These are phyloP conservation scores for Dromaius novaehollandiae DNA, from an alignment of 2,113 vertebrate species.

Conservation along the genomic window DNA sequence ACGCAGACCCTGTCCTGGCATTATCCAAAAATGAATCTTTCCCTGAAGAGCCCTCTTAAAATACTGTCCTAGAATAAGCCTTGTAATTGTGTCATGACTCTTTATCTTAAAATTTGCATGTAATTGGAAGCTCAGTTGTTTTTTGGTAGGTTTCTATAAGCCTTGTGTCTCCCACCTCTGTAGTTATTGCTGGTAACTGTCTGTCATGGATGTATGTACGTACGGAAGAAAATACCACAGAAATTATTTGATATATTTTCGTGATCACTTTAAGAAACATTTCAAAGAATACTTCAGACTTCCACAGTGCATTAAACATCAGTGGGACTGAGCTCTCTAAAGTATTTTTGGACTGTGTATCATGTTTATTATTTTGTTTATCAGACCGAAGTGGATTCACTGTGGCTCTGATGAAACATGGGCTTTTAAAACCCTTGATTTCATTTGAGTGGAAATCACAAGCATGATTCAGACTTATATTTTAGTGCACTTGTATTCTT, in stretches of 20 bases:
- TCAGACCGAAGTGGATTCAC: conserved; percentile 44
- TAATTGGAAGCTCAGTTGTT: neutral
- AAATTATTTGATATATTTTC: neutral
- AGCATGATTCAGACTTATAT: conserved; percentile 13
- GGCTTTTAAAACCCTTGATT: neutral
- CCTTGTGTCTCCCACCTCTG: neutral
- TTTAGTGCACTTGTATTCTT: neutral
- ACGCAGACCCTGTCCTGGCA: neutral
- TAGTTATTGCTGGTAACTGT: neutral
- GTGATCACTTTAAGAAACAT: neutral
- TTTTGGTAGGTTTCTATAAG: neutral
- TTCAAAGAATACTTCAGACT: neutral
- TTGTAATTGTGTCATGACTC: neutral
- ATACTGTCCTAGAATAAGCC: neutral
- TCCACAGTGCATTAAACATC: neutral
- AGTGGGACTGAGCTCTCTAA: neutral
- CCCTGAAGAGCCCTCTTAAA: neutral
- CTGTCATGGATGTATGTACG: neutral
- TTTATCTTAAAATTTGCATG: neutral
- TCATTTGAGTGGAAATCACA: neutral
- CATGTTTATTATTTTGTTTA: conserved; percentile 50
- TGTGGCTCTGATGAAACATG: neutral
- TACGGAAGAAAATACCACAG: neutral
- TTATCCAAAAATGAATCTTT: neutral
- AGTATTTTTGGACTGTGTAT: conserved; percentile 1